Evolutionary conservation across 2,113 vertebrate genomes (phyloP).

Genomic region (Heloderma charlesbogerti): DNA sequence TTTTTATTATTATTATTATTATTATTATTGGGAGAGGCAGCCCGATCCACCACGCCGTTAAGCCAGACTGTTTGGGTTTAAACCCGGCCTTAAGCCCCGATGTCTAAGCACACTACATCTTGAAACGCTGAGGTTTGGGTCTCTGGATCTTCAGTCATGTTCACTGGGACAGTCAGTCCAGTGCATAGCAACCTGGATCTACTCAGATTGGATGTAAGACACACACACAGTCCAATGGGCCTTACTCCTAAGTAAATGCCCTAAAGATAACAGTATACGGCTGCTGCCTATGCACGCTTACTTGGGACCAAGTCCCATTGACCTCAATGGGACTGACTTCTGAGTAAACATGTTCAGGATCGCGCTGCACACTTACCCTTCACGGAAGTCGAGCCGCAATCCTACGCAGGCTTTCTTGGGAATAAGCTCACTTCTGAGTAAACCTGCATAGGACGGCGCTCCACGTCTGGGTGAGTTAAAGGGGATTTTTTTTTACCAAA

Average conservation of each 20-base stretch:
- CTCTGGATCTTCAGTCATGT: neutral
- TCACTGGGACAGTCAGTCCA: neutral
- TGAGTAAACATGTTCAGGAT: too few species aligned
- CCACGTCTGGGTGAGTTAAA: neutral
- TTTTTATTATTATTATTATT: slow-evolving; percentile 46
- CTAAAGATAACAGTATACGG: neutral
- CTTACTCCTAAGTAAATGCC: neutral
- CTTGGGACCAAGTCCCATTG: neutral
- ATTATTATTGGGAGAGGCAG: slow-evolving; percentile 36
- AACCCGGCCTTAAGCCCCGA: neutral
- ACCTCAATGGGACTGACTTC: too few species aligned
- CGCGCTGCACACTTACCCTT: too few species aligned
- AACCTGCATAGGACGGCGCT: neutral
- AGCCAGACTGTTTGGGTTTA: neutral
- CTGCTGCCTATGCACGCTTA: too few species aligned
- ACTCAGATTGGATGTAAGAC: neutral
- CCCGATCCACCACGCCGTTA: neutral
- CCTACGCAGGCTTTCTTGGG: neutral
- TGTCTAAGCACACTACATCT: neutral
- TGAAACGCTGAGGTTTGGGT: neutral
- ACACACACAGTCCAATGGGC: neutral
- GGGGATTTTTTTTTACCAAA: too few species aligned
- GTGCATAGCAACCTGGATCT: neutral
- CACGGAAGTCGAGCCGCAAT: too few species aligned
- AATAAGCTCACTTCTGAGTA: neutral